These are phyloP conservation scores for Eptatretus burgeri DNA, from an alignment of 2,113 vertebrate species.

Conservation along the genomic window DNA sequence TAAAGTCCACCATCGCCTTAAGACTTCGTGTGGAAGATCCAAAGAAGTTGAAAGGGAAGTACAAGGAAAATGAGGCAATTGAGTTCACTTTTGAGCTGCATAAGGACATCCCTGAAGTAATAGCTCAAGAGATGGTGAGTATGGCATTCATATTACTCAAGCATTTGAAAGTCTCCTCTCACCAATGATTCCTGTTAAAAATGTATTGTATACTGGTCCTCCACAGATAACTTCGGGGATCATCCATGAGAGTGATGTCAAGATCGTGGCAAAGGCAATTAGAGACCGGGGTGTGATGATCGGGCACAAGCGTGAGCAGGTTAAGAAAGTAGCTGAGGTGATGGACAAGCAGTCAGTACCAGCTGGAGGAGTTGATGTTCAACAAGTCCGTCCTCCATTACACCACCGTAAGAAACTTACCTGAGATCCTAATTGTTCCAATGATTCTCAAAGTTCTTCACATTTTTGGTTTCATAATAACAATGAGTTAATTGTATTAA, in stretches of 20 bases:
- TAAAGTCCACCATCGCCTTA: slow-evolving; percentile 34
- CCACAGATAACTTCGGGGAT: slow-evolving; percentile 56
- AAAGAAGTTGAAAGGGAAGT: slow-evolving; percentile 73
- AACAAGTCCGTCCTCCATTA: slow-evolving; percentile 10
- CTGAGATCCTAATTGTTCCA: slow-evolving; percentile 16
- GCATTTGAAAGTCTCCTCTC: too few relatives aligned
- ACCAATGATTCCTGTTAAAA: too few relatives aligned
- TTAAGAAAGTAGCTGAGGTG: slow-evolving; percentile 18
- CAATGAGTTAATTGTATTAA: too few relatives aligned
- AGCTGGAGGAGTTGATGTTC: slow-evolving; percentile 17
- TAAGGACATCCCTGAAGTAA: slow-evolving; percentile 49
- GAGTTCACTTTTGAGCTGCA: slow-evolving; percentile 77
- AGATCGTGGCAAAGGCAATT: slow-evolving; percentile 61
- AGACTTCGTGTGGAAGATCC: slow-evolving; percentile 80
- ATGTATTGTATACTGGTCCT: background rate
- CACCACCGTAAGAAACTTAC: slow-evolving; percentile 13
- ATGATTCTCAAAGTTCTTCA: slow-evolving; percentile 15
- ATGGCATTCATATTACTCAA: too few relatives aligned
- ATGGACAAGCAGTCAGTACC: slow-evolving; percentile 21
- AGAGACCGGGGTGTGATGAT: slow-evolving; percentile 43
- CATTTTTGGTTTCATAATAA: slow-evolving; percentile 7
- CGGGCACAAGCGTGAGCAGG: slow-evolving; percentile 42
- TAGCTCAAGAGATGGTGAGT: slow-evolving; percentile 70
- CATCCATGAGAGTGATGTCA: slow-evolving; percentile 66
- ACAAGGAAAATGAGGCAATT: slow-evolving; percentile 92